Evolutionary conservation across 1,140 invertebrate genomes (phyloP), one percentile per base, ranked within the genome.

Genomic region (Leptinotarsa texana): DNA sequence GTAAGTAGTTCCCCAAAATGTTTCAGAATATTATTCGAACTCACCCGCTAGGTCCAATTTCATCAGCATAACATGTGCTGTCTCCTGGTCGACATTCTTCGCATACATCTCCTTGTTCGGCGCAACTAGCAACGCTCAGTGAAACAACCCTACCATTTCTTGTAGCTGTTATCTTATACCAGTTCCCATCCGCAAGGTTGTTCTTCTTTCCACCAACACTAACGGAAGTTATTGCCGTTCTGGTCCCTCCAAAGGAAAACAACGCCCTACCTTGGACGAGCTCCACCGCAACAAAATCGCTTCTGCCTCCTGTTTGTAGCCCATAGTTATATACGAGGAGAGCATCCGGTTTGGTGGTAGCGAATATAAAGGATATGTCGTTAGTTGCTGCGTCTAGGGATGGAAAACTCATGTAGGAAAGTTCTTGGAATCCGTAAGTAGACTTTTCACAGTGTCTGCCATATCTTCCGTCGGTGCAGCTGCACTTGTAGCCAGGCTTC

Each of bases 211-310:
- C 84, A 42, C 88, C 88, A 8, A 96, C 91, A 1, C 90, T 87
- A 3, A 96, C 89, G 0, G 91, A 90, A 4, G 93, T 94, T 49
- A 96, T 95, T 4, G 94, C 94, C 27, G 94, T 95, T 80, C 93
- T 88, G 1, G 94, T 90, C 2, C 94, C 95, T 33, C 95, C 95
- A 82, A 95, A 97, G 0, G 96, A 96, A 84, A 98, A 97, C 17
- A 93, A 88, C 0, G 95, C 92, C 80, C 90, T 91, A 1, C 95
- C 95, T 51, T 91, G 89, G 1, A 96, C 88, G 68, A 98, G 83
- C 86, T 98, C 95, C 61, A 98, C 88, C 0, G 96, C 95, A 42
- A 98, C 90, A 83, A 98, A 98, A 83, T 98, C 96, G 0, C 95
- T 96, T 78, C 95, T 87, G 3, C 95, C 95, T 33, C 95, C 94